Conservation (phyloP, 2,797 vertebrate species). For the Ceryle rudis region DNA sequence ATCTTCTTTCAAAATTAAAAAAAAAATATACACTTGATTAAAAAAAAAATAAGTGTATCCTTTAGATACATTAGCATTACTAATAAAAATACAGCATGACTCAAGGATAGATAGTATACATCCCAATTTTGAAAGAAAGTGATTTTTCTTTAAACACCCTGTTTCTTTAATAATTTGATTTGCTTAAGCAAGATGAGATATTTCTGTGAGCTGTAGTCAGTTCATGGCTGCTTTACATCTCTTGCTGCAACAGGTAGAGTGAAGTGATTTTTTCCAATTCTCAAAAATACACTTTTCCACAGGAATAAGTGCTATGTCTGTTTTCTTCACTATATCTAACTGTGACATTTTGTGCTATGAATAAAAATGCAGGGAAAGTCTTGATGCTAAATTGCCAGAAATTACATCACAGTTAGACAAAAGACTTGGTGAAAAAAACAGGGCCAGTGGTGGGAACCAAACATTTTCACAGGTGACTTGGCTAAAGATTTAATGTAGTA, state of each 20-base stretch:
- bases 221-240: background rate
- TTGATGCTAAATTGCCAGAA: constrained; percentile 27
- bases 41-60: background rate
- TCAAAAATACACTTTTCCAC: background rate
- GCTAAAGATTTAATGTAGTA: background rate
- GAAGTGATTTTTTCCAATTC: background rate
- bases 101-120: background rate
- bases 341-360: background rate
- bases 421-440: background rate
- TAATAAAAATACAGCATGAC: background rate
- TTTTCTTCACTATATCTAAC: background rate
- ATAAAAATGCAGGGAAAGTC: background rate
- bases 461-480: constrained; percentile 58
- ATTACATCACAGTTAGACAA: constrained; percentile 2
- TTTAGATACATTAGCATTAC: background rate
- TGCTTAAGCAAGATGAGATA: background rate
- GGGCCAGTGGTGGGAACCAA: background rate
- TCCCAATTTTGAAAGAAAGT: background rate
- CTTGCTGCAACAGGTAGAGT: background rate
- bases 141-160: background rate
- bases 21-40: background rate
- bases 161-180: background rate
- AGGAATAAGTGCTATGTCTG: background rate
- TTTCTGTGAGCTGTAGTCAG: background rate
- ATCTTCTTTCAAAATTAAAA: background rate